Conservation (phyloP, 2,888 invertebrate genomes). For the Calameuta filiformis region DNA sequence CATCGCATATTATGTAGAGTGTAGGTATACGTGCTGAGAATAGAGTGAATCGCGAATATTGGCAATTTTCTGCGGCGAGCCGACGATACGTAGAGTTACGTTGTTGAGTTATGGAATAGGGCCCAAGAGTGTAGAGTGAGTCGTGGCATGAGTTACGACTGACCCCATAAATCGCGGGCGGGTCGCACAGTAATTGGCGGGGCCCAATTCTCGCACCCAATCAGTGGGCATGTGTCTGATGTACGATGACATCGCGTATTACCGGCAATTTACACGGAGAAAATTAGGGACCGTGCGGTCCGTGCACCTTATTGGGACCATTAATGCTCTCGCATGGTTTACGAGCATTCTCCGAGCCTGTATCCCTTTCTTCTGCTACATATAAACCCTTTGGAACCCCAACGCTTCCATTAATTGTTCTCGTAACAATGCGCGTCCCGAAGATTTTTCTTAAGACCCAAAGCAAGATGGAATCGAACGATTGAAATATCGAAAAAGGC, state of each 20-base stretch:
- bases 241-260: conserved; percentile 59
- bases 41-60: background rate
- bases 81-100: background rate
- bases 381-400: background rate
- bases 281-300: conserved; percentile 45
- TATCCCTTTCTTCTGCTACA: background rate
- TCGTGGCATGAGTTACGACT: conserved; percentile 53
- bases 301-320: background rate
- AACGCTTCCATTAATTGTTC: background rate
- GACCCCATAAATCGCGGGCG: conserved; percentile 58
- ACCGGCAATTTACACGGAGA: conserved; percentile 54
- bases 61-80: background rate
- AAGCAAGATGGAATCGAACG: background rate
- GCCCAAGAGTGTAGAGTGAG: conserved; percentile 23
- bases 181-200: conserved; percentile 60
- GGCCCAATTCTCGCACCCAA: conserved; percentile 61
- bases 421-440: background rate
- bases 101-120: conserved; percentile 45
- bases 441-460: background rate
- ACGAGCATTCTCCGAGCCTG: conserved; percentile 2
- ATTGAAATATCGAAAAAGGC: background rate
- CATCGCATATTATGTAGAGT: background rate
- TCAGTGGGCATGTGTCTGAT: conserved; percentile 48
- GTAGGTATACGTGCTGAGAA: background rate
- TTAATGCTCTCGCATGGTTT: conserved; percentile 23